phyloP scores from a whole-genome alignment of 1,140 invertebrate species.

The Drosophila seguyi region DNA sequence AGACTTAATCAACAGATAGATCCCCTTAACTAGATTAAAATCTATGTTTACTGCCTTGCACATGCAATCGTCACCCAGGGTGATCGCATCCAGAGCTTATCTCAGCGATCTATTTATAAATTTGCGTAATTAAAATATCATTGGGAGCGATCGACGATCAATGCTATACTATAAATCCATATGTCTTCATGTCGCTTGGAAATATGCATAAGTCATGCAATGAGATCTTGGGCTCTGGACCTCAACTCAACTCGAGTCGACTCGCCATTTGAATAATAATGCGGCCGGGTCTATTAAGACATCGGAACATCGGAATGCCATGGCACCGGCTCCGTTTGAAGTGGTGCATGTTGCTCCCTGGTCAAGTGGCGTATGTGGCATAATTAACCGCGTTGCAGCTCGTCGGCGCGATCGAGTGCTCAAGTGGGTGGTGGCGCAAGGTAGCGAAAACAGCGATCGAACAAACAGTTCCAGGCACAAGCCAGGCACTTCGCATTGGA shows the following conservation, averaged over 20 bases:
- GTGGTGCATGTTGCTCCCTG: constrained; percentile 44
- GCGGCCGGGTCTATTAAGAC: constrained; percentile 73
- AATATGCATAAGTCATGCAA: constrained; percentile 61
- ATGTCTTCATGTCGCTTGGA: constrained; percentile 53
- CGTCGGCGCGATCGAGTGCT: constrained; percentile 16
- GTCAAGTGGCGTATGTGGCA: constrained; percentile 50
- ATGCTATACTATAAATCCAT: constrained; percentile 24
- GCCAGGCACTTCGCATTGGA: constrained; percentile 11
- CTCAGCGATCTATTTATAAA: constrained; percentile 73
- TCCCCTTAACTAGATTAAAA: background rate
- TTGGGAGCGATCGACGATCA: constrained; percentile 28
- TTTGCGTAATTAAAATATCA: constrained; percentile 81
- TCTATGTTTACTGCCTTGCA: background rate
- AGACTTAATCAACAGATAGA: background rate
- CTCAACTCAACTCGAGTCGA: constrained; percentile 1
- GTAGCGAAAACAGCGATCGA: constrained; percentile 45
- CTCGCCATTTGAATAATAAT: constrained; percentile 73
- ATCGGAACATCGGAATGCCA: constrained; percentile 67
- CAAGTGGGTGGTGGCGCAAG: constrained; percentile 64
- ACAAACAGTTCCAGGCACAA: constrained; percentile 22
- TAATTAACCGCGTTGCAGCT: constrained; percentile 56
- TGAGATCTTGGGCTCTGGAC: constrained; percentile 15
- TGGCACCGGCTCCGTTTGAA: constrained; percentile 63
- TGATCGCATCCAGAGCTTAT: constrained; percentile 60
- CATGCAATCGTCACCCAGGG: background rate